Evolutionary conservation across 2,888 invertebrate species (phyloP), one percentile per base, ranked within the genome.

Genomic region (Peribatodes rhomboidaria): DNA sequence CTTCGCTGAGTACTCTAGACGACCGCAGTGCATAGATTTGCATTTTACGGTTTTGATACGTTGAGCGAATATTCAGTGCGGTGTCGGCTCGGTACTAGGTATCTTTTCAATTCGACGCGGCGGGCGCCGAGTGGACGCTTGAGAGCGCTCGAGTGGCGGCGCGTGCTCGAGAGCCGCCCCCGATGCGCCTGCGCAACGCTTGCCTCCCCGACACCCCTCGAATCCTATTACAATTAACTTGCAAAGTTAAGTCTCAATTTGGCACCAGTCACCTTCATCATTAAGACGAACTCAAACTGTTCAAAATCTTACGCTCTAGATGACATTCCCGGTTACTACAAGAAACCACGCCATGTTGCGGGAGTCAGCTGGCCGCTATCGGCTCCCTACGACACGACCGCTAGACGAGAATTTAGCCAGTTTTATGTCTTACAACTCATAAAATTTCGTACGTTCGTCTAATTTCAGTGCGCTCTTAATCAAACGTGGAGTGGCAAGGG

Each of bases 1-100:
- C 75, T 81, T 81, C 79, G 79, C 81, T 79, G 84, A 87, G 89
- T 82, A 88, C 89, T 86, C 85, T 87, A 89, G 89, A 90, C 88
- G 85, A 87, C 88, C 89, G 86, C 88, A 88, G 88, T 87, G 91
- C 90, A 90, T 90, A 90, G 90, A 92, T 93, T 93, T 93, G 91
- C 93, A 92, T 92, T 92, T 92, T 92, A 90, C 89, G 84, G 89
- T 90, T 92, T 91, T 91, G 90, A 91, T 92, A 92, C 88, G 88
- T 89, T 76, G 88, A 86, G 87, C 90, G 91, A 90, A 92, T 90
- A 92, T 92, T 90, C 90, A 92, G 88, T 84, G 85, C 86, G 83
- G 89, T 89, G 90, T 90, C 85, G 86, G 87, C 80, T 54, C 52
- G 41, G 66, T 71, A 59, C 68, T 90, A 90, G 89, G 90, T 92